Base-by-base conservation (phyloP, 2,113 vertebrate genomes). In the Larimichthys crocea region DNA sequence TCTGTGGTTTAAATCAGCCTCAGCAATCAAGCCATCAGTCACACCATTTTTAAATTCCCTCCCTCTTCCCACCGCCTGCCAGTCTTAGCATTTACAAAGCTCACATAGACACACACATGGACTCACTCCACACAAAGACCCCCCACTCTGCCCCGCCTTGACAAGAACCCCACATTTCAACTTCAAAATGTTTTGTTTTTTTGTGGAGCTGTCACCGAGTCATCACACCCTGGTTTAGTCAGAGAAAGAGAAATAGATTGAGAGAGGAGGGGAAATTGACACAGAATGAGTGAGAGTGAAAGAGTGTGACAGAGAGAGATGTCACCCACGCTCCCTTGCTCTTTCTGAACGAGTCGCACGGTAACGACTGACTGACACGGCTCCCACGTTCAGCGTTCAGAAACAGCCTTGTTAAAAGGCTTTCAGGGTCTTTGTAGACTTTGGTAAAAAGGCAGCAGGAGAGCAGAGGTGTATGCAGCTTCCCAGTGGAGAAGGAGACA, bases 381-480 rank as follows among this genome's bases (percentile, higher is more conserved):
- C 90, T 92, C 79, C 87, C 87, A 85, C 88, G 69, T 91, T 91
- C 77, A 65, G 77, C 85, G 85, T 86, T 29, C 73, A 69, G 75
- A 78, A 79, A 77, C 61, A 79, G 53, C 69, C 89, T 94, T 91
- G 91, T 93, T 93, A 86, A 94, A 94, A 92, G 91, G 88, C 82
- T 94, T 94, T 82, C 72, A 55, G 65, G 88, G 76, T 80, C 92
- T 94, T 94, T 94, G 93, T 94, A 93, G 92, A 94, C 93, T 94
- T 92, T 93, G 85, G 89, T 91, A 87, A 91, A 88, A 91, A 85
- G 35, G 90, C 77, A 74, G 76, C 76, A 76, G 69, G 73, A 75
- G 77, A 86, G 87, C 82, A 85, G 82, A 86, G 87, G 88, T 92
- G 88, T 86, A 2, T n/a, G 70, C 55, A 48, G 83, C 79, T 79